These are phyloP conservation scores for Onychomys arenicola DNA, from an alignment of 2,797 vertebrate genomes.

Conservation along the genomic window DNA sequence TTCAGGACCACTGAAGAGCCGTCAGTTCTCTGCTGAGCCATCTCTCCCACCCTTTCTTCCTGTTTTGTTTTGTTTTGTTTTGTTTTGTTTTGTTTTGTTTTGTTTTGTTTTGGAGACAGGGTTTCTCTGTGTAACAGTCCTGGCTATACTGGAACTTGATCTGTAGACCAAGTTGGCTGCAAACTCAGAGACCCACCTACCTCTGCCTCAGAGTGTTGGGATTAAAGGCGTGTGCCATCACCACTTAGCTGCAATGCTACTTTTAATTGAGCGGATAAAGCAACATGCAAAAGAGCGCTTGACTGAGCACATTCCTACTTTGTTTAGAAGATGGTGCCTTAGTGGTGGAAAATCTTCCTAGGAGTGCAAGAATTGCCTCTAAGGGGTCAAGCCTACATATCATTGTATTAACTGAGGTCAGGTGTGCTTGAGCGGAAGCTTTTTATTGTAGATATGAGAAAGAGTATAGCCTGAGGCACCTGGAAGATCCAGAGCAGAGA, in stretches of 20 bases:
- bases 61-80: not conserved
- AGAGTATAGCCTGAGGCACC: not conserved
- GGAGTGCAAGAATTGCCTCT: not conserved
- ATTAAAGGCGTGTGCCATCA: not conserved
- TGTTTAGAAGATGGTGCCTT: not conserved
- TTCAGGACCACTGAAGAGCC: not conserved
- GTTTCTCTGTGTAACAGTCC: not conserved
- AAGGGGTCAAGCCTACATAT: not conserved
- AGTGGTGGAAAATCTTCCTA: not conserved
- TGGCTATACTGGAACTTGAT: not conserved
- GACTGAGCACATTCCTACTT: not conserved
- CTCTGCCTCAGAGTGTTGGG: not conserved
- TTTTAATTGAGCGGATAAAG: conserved; percentile 43
- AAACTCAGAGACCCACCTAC: not conserved
- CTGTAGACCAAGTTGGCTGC: not conserved
- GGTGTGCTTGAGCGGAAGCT: not conserved
- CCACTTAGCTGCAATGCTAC: not conserved
- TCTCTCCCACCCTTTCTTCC: not conserved
- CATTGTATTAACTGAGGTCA: not conserved
- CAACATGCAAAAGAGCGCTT: not conserved
- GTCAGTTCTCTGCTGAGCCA: not conserved
- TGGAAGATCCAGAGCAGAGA: not conserved
- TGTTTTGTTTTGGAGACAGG: not conserved
- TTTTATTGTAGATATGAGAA: not conserved
- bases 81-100: too few relatives aligned